Conservation (phyloP, 1,140 invertebrate species). For the Platorchestia sp. region DNA sequence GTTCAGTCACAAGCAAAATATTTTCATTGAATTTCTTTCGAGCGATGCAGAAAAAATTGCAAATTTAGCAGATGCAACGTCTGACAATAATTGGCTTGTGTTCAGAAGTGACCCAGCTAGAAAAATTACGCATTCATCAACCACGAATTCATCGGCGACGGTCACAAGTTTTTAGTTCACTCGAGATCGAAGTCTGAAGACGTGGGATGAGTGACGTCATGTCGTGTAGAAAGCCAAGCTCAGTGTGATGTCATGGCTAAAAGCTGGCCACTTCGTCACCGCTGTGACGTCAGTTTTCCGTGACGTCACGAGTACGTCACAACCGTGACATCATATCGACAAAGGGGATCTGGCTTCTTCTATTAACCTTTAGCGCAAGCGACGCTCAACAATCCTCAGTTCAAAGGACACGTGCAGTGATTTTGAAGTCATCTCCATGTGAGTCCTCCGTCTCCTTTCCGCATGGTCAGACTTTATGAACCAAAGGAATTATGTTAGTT, state of each 20-base stretch:
- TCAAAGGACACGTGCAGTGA: not conserved
- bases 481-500: not conserved
- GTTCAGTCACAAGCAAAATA: too few relatives aligned
- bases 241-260: not conserved
- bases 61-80: too few relatives aligned
- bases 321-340: not conserved
- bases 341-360: not conserved
- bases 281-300: not conserved
- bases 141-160: not conserved
- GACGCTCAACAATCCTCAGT: not conserved
- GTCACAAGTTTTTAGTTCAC: not conserved
- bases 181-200: not conserved
- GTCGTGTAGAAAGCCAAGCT: not conserved
- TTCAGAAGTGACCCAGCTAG: too few relatives aligned
- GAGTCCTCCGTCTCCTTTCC: not conserved
- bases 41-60: too few relatives aligned
- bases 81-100: too few relatives aligned
- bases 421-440: not conserved
- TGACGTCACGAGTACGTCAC: not conserved
- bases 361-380: not conserved
- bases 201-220: not conserved
- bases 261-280: not conserved
- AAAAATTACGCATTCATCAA: not conserved
- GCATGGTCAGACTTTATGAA: not conserved
- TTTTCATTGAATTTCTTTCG: too few relatives aligned